Evolutionary conservation across 2,113 vertebrate species (phyloP), one percentile per base, ranked within the genome.

Genomic region (Eulemur macaco): DNA sequence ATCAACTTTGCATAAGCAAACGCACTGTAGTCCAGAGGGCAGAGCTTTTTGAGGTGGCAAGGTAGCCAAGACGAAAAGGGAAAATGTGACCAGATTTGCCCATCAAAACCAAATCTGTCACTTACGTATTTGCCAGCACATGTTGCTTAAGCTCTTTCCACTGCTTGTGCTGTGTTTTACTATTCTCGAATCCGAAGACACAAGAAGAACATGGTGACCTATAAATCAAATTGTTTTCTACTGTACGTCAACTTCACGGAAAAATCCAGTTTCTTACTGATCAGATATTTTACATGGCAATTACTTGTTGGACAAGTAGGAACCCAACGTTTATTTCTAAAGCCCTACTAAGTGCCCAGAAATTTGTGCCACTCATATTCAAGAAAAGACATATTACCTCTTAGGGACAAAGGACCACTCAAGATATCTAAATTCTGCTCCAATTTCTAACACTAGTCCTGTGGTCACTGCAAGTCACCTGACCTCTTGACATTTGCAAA

Each of bases 1-100:
- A 42, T 85, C 78, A 74, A n/a, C 85, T 90, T 97, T 18, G 42
- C 85, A 89, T 96, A 97, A 96, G 83, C 76, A 97, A 92, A 97
- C 68, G 71, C 63, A 69, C 29, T 90, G 25, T 27, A 63, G 96
- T 94, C 87, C 66, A 87, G 91, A 93, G 58, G 92, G 50, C 29
- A 89, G 77, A 83, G 37, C 29, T 91, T 80, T 96, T 42, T 76
- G 95, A 90, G 21, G 52, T 71, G 42, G 63, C 37, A 17, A 93
- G 18, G 15, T 54, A 94, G 69, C 85, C 78, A 39, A 85, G 60
- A 94, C 9, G 86, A 94, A 64, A 88, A 94, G 31, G 73, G 78
- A 78, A 52, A 94, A 94, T 47, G 64, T 56, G 25, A 71, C 37
- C 66, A 52, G 25, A 95, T 95, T 87, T 69, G 90, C 60, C 94